Evolutionary conservation across 2,113 vertebrate species (phyloP).

Genomic region (Apus apus): DNA sequence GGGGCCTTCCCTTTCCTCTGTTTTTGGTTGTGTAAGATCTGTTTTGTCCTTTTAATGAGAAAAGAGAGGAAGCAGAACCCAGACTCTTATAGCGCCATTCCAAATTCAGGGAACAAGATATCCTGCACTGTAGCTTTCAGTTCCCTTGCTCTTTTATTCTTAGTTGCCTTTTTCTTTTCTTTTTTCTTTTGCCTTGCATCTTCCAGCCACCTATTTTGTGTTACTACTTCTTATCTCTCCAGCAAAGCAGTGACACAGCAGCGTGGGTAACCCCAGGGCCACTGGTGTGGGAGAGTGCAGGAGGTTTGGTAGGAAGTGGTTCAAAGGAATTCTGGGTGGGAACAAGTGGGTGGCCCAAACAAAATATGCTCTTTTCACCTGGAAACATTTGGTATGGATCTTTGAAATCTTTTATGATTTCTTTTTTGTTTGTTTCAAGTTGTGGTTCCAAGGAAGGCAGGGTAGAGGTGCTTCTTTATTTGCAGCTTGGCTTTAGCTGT

Average conservation of each 20-base stretch:
- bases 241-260: not conserved
- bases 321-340: not conserved
- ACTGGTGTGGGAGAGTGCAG: accelerated
- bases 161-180: not conserved
- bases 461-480: not conserved
- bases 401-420: not conserved
- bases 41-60: not conserved
- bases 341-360: not conserved
- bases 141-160: not conserved
- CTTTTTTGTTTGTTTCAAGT: not conserved
- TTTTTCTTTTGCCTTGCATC: not conserved
- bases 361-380: not conserved
- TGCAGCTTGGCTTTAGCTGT: not conserved
- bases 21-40: not conserved
- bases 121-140: not conserved
- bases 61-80: not conserved
- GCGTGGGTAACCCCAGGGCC: not conserved
- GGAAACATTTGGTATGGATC: not conserved
- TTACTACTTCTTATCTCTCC: not conserved
- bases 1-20: not conserved
- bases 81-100: not conserved
- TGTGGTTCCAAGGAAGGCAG: not conserved
- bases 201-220: not conserved
- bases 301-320: not conserved
- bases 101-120: not conserved